Conservation (phyloP, 2,888 invertebrate genomes). For the Clistopyga incitator region DNA sequence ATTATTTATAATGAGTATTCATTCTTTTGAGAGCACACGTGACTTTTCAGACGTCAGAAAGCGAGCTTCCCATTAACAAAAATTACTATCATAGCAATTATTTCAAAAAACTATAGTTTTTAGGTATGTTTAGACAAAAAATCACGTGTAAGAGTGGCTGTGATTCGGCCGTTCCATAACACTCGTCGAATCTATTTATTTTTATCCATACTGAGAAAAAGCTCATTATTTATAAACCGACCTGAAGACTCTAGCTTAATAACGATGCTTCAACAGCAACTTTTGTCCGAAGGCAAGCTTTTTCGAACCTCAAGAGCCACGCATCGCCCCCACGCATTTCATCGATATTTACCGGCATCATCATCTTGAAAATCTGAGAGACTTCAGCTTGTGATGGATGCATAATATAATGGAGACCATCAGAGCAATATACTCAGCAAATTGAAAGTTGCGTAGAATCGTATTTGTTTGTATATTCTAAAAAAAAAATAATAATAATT, state of each 20-base stretch:
- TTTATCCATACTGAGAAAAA: not conserved
- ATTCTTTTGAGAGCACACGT: conserved; percentile 9
- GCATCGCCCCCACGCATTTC: conserved; percentile 28
- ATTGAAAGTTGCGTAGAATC: too few species aligned
- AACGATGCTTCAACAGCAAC: not conserved
- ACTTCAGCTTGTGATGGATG: not conserved
- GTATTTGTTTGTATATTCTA: too few species aligned
- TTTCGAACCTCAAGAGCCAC: not conserved
- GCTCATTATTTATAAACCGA: not conserved
- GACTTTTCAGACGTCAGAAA: not conserved
- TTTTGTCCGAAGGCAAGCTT: conserved; percentile 4
- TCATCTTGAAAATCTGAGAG: conserved; percentile 11
- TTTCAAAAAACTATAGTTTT: not conserved
- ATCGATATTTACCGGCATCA: conserved; percentile 43
- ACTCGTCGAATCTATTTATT: not conserved
- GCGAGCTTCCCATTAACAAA: not conserved
- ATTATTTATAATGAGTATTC: conserved; percentile 56
- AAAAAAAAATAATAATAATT: too few species aligned
- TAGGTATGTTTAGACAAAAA: not conserved
- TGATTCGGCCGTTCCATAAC: not conserved
- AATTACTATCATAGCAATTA: not conserved
- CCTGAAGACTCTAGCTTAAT: not conserved
- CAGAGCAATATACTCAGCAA: too few species aligned
- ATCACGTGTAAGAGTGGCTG: not conserved
- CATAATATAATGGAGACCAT: not conserved